Percentiles rank a stretch among this genome's conserved stretches.
Conservation (phyloP, 2,113 vertebrate genomes). For the Brachyistius frenatus region DNA sequence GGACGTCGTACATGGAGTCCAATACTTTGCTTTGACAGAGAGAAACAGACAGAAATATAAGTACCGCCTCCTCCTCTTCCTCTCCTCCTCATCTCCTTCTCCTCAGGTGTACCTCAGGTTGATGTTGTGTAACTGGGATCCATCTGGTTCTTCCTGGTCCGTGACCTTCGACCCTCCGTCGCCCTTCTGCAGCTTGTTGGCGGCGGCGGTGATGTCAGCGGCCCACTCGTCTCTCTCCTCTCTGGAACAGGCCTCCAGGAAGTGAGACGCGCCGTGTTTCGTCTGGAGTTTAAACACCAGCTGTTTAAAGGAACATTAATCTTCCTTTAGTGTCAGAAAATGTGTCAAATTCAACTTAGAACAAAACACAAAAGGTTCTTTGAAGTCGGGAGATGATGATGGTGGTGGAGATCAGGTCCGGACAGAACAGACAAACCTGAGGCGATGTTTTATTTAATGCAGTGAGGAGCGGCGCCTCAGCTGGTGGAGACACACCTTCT, state of each 20-base stretch:
- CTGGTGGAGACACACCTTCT: neutral
- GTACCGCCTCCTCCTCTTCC: too few species aligned
- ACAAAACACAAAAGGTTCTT: neutral
- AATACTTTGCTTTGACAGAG: conserved; percentile 86
- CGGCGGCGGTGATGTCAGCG: conserved; percentile 86
- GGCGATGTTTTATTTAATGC: conserved; percentile 35
- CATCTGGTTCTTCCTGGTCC: conserved; percentile 72
- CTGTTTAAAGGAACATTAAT: conserved; percentile 65
- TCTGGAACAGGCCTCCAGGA: conserved; percentile 92
- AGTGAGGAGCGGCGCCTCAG: neutral
- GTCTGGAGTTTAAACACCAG: conserved; percentile 91
- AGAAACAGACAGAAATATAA: neutral
- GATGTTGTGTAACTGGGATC: conserved; percentile 85
- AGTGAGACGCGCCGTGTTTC: conserved; percentile 88
- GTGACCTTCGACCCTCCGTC: conserved; percentile 69
- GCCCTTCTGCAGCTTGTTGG: conserved; percentile 81
- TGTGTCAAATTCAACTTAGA: too few species aligned
- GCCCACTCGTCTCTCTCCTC: conserved; percentile 95
- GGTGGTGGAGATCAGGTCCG: conserved; percentile 22
- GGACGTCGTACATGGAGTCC: conserved; percentile 90
- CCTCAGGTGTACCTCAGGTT: conserved; percentile 87
- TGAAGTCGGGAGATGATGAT: neutral
- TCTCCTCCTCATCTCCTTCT: too few species aligned
- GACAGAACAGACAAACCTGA: conserved; percentile 46
- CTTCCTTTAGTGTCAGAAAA: neutral